These are phyloP conservation scores for Chlorops oryzae DNA, from an alignment of 1,140 invertebrate genomes.

Conservation along the genomic window DNA sequence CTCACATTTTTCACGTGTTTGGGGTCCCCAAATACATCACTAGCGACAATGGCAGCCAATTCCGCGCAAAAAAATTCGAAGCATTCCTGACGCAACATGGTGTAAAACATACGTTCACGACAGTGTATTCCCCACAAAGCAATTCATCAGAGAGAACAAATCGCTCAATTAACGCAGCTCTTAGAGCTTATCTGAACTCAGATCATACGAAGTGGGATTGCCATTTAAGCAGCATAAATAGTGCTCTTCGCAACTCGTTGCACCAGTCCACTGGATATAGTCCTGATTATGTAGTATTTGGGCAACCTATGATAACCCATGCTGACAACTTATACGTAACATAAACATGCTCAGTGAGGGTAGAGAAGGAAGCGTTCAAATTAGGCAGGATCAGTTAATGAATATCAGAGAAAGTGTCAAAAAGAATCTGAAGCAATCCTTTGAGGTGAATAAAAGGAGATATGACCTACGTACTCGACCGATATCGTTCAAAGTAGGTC, in stretches of 20 bases:
- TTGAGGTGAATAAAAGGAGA: not conserved
- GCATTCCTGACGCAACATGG: not conserved
- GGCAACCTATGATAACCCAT: conserved; percentile 11
- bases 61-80: not conserved
- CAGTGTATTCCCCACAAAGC: conserved; percentile 2
- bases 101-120: not conserved
- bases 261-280: conserved; percentile 12
- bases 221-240: conserved; percentile 6
- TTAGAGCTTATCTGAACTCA: conserved; percentile 1
- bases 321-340: not conserved
- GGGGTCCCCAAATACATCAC: not conserved
- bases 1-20: conserved; percentile 1
- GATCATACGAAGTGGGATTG: conserved; percentile 10
- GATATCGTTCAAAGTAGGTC: not conserved
- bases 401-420: not conserved
- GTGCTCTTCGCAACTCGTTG: not conserved
- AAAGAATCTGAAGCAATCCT: not conserved
- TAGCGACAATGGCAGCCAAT: conserved; percentile 7
- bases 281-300: too few species aligned
- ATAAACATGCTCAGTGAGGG: conserved; percentile 3
- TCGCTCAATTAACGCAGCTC: conserved; percentile 5
- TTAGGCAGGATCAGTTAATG: too few species aligned
- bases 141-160: conserved; percentile 9
- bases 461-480: not conserved
- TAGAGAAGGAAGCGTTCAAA: not conserved